Base-by-base conservation (phyloP, 92 coral and sea anemone species). In the Phymanthus crucifer region DNA sequence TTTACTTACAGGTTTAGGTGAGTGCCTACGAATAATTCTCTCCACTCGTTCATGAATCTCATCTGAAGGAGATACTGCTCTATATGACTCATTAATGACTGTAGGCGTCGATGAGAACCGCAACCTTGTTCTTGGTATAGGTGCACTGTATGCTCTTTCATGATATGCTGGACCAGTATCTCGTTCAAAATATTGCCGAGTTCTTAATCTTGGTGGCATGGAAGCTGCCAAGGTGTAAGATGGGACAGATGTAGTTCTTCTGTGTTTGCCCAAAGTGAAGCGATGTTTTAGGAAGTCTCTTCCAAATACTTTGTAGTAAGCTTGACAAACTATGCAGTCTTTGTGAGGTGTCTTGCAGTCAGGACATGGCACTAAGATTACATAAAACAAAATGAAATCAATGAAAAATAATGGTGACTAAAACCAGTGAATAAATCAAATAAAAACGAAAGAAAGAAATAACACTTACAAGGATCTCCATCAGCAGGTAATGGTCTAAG, bases 301-400 rank as follows among this genome's bases (percentile, higher is more conserved):
- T 56, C 99, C 99, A 66, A 90, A 95, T 9, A 95, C 99, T 85
- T 95, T 95, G 79, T 82, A 85, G 80, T 95, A 95, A 0, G 99
- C 99, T 70, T 93, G 99, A 69, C 99, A 95, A 6, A 95, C 99
- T 52, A 95, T 66, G 66, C 99, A 95, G 65, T 95, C 98, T 80
- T 87, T 95, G 83, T 93, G 99, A 23, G 99, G 99, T 7, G 86
- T 87, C 71, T 97, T 91, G 61, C 99, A 95, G 82, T 83, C 80
- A 10, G 88, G 87, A 31, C 99, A 95, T 1, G 99, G 99, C 80
- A 90, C 99, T 95, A 68, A 18, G 24, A 31, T 27, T 43, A 17
- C 13, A 43, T 10, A 43, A 43, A 2, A 43, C 48, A 43, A 43
- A 2, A 40, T 1, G 74, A 24, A 40, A 52, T 16, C 46, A 31